Conservation (phyloP, 30 jellyfish, hydroid and myxozoan genomes). For the Aurelia aurita region DNA sequence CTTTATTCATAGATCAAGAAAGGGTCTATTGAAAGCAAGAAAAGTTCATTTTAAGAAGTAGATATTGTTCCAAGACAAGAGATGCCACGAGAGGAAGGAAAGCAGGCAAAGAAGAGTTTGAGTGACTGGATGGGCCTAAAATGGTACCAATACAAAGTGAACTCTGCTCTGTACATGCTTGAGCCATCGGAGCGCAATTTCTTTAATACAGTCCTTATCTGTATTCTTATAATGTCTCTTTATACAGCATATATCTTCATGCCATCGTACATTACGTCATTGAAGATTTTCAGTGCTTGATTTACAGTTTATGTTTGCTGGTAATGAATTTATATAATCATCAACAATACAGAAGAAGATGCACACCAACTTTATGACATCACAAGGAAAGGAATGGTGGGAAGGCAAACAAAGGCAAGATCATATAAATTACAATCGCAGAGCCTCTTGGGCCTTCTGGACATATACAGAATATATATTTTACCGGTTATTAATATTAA, state of each 20-base stretch:
- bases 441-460: too few relatives aligned
- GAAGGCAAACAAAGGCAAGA: too few relatives aligned
- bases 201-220: constrained; percentile 69
- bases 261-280: constrained; percentile 72
- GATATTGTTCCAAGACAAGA: not conserved
- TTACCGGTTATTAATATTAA: too few relatives aligned
- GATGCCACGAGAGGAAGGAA: not conserved
- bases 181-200: constrained; percentile 91
- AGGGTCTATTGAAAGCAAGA: too few relatives aligned
- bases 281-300: constrained; percentile 9
- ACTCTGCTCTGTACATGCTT: constrained; percentile 86
- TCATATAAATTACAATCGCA: too few relatives aligned
- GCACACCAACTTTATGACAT: too few relatives aligned
- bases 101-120: constrained; percentile 10
- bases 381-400: too few relatives aligned
- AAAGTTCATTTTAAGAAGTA: not conserved
- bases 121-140: constrained; percentile 56
- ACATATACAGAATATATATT: too few relatives aligned
- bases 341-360: too few relatives aligned
- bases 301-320: too few relatives aligned
- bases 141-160: constrained; percentile 86
- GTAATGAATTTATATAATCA: too few relatives aligned
- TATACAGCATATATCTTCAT: constrained; percentile 78
- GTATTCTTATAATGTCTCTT: constrained; percentile 79
- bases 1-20: too few relatives aligned